These are phyloP conservation scores for Hippocampus guttulatus DNA, from an alignment of 2,113 vertebrate species.

Conservation along the genomic window DNA sequence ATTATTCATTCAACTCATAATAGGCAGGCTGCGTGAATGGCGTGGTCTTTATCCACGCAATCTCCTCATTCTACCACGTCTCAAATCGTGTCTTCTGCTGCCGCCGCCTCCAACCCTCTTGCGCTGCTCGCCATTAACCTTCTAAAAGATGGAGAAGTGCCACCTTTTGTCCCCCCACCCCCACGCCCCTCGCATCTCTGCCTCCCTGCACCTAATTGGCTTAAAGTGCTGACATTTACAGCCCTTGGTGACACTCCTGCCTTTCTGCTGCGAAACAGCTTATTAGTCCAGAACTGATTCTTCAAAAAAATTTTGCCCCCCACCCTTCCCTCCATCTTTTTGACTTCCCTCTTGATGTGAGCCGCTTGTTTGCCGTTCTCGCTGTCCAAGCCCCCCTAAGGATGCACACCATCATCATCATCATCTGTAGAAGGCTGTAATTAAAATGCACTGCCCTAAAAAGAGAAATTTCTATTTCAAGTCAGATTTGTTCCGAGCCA, in stretches of 20 bases:
- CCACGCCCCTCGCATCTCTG: conserved; percentile 24
- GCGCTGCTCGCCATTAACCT: conserved; percentile 17
- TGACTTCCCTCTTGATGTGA: conserved; percentile 14
- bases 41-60: background rate
- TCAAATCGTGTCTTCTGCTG: background rate
- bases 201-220: conserved; percentile 55
- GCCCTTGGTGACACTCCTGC: conserved; percentile 41
- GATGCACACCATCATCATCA: background rate
- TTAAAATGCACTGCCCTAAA: conserved; percentile 2
- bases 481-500: background rate
- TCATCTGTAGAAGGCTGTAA: background rate
- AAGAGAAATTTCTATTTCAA: conserved; percentile 5
- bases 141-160: conserved; percentile 32
- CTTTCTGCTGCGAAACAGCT: conserved; percentile 44
- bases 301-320: background rate
- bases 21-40: background rate
- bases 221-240: conserved; percentile 58
- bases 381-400: background rate
- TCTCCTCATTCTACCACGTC: background rate
- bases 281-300: conserved; percentile 53
- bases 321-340: conserved; percentile 8
- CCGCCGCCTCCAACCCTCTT: conserved; percentile 11
- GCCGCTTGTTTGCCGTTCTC: background rate
- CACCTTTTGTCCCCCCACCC: conserved; percentile 46
- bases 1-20: background rate